Evolutionary conservation across 2,888 invertebrate species (phyloP).

Genomic region (Drosophila anceps): DNA sequence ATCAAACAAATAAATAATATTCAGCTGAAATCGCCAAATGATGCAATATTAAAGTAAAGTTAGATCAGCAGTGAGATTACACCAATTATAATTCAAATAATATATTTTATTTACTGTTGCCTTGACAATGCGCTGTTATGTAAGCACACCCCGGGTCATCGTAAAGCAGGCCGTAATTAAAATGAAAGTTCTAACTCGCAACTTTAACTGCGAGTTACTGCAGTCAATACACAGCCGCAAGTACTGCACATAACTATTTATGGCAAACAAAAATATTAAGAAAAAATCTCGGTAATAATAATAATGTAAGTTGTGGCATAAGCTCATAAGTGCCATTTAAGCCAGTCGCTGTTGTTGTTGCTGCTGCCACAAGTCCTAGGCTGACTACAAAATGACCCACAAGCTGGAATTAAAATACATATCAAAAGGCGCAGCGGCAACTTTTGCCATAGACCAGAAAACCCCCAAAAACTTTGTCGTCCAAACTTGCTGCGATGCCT

Average conservation of each 20-base stretch:
- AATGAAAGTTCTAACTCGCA: slow-evolving; percentile 42
- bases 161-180: slow-evolving; percentile 72
- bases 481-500: slow-evolving; percentile 51
- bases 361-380: slow-evolving; percentile 59
- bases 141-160: slow-evolving; percentile 40
- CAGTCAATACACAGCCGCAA: slow-evolving; percentile 40
- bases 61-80: not conserved
- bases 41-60: not conserved
- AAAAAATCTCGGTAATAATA: slow-evolving; percentile 74
- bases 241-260: slow-evolving; percentile 75
- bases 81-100: not conserved
- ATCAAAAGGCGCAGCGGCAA: slow-evolving; percentile 76
- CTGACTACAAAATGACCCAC: slow-evolving; percentile 70
- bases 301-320: slow-evolving; percentile 81
- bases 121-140: not conserved
- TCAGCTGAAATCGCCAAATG: not conserved
- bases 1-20: not conserved
- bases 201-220: slow-evolving; percentile 15
- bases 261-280: slow-evolving; percentile 50
- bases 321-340: slow-evolving; percentile 82
- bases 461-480: slow-evolving; percentile 71
- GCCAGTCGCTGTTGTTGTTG: slow-evolving; percentile 56
- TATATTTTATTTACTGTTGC: not conserved
- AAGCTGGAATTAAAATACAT: slow-evolving; percentile 79
- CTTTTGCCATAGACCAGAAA: slow-evolving; percentile 74